A percentile compares a stretch with the other conserved stretches of the same genome.
Conservation (phyloP, 2,797 vertebrate genomes). For the Xenentodon cancila region DNA sequence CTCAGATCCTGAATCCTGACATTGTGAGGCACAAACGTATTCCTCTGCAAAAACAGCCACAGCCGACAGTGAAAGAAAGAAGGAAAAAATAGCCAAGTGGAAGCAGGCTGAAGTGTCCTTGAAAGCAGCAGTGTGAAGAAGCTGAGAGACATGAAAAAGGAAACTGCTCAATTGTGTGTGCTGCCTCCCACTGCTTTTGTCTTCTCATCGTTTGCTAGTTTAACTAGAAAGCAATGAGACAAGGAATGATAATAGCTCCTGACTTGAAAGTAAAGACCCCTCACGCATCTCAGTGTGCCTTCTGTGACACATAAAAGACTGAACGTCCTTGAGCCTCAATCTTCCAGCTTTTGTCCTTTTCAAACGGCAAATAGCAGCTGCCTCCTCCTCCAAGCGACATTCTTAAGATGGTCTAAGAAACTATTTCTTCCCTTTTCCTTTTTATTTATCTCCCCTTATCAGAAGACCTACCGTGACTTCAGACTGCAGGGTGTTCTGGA, state of each 20-base stretch:
- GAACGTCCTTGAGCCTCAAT: constrained; percentile 61
- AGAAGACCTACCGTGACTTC: constrained; percentile 98
- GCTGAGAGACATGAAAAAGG: constrained; percentile 7
- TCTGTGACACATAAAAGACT: constrained; percentile 54
- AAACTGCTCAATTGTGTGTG: constrained; percentile 51
- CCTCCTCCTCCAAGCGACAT: constrained; percentile 34
- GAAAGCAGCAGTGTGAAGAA: constrained; percentile 48
- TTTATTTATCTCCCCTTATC: constrained; percentile 20
- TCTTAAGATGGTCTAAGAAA: constrained; percentile 43
- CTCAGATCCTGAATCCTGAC: neutral
- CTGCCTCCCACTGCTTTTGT: constrained; percentile 46
- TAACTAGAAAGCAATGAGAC: constrained; percentile 50
- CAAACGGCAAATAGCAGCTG: constrained; percentile 13
- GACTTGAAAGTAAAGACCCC: constrained; percentile 46
- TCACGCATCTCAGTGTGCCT: constrained; percentile 33
- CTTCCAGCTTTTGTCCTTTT: constrained; percentile 52
- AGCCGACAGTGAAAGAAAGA: constrained; percentile 18
- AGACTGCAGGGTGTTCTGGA: constrained; percentile 93
- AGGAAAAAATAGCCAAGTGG: constrained; percentile 26
- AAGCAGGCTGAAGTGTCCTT: constrained; percentile 49
- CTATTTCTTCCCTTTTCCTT: constrained; percentile 17
- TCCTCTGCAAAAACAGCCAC: constrained; percentile 28
- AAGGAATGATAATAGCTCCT: constrained; percentile 53
- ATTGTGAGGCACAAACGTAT: neutral
- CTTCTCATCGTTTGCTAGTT: constrained; percentile 58